phyloP scores from a whole-genome alignment of 2,113 vertebrate genomes.

The Oreotrochilus melanogaster region DNA sequence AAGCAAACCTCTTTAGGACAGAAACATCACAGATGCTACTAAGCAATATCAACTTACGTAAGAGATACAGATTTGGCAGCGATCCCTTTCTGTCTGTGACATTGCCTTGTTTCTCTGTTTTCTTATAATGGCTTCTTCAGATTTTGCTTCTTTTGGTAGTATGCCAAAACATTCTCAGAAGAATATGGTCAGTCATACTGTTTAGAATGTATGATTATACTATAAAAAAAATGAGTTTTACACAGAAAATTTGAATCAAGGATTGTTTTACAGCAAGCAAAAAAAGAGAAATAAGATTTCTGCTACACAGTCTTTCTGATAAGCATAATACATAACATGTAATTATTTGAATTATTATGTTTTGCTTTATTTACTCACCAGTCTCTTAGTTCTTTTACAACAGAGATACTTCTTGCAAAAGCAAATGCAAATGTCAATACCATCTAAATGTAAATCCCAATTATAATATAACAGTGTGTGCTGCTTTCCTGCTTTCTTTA shows the following conservation, averaged over 20 bases:
- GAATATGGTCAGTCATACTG: background rate
- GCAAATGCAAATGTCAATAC: background rate
- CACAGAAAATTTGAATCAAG: background rate
- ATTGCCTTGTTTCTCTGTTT: background rate
- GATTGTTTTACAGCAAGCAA: background rate
- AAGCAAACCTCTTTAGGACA: background rate
- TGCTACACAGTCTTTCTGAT: background rate
- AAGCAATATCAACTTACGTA: rapidly evolving
- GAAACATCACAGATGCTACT: background rate
- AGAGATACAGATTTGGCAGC: background rate
- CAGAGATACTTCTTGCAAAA: background rate
- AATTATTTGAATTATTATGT: background rate
- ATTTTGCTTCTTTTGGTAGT: background rate
- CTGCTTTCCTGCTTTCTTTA: background rate
- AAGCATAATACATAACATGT: background rate
- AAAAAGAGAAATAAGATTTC: background rate
- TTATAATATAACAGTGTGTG: background rate
- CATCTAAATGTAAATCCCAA: background rate
- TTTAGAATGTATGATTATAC: background rate
- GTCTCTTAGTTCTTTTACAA: background rate
- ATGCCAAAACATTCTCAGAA: background rate
- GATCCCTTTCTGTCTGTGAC: background rate
- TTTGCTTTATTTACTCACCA: background rate
- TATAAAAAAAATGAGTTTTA: background rate
- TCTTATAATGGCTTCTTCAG: background rate